These are phyloP conservation scores for Ips nitidus DNA, from an alignment of 1,140 invertebrate species.

Conservation along the genomic window DNA sequence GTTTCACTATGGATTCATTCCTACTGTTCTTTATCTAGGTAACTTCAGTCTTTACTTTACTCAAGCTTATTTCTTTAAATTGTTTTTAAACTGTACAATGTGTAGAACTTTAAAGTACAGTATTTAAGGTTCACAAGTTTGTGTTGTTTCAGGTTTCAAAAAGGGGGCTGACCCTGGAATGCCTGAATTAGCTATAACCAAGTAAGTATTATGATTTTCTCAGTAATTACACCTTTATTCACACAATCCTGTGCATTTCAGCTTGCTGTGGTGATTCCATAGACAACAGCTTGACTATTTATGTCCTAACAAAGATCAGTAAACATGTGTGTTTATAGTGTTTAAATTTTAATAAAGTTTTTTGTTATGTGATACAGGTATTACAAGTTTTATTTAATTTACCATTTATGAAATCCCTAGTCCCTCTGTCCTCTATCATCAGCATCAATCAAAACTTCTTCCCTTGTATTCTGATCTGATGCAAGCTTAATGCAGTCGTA, in stretches of 20 bases:
- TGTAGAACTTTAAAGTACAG: too few relatives aligned
- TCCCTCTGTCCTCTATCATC: too few relatives aligned
- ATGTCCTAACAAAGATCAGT: background rate
- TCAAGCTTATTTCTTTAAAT: background rate
- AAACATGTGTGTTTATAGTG: background rate
- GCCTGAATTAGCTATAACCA: constrained; percentile 59
- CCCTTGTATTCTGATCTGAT: too few relatives aligned
- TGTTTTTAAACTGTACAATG: constrained; percentile 9
- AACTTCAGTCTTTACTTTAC: constrained; percentile 43
- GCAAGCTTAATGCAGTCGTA: too few relatives aligned
- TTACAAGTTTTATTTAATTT: too few relatives aligned
- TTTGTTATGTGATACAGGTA: too few relatives aligned
- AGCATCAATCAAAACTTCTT: too few relatives aligned
- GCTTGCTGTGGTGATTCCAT: constrained; percentile 17
- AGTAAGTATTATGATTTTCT: constrained; percentile 50
- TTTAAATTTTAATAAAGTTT: too few relatives aligned
- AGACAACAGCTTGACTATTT: too few relatives aligned
- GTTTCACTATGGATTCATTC: constrained; percentile 72
- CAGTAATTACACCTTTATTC: too few relatives aligned
- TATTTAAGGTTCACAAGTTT: too few relatives aligned
- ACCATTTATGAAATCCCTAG: too few relatives aligned
- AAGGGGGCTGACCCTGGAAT: constrained; percentile 66
- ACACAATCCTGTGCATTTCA: background rate
- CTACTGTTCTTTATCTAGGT: constrained; percentile 69
- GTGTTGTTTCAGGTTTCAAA: constrained; percentile 57